Conservation (phyloP, 2,888 invertebrate species). For the Eurytoma adleriae region DNA sequence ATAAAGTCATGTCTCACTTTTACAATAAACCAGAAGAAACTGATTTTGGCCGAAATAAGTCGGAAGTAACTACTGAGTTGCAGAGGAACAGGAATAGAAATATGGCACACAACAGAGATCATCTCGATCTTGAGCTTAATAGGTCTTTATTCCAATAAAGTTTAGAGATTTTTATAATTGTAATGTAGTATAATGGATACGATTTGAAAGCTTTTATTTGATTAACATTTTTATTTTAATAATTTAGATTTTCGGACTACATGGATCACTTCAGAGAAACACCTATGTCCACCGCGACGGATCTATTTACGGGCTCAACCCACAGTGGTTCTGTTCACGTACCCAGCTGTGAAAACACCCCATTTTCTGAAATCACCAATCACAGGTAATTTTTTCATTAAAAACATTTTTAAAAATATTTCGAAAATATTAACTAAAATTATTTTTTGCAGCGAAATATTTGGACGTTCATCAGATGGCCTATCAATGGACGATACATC, state of each 20-base stretch:
- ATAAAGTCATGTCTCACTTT: constrained; percentile 68
- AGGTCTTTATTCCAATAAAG: neutral
- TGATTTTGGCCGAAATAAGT: neutral
- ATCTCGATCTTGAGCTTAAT: constrained; percentile 41
- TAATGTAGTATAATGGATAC: too few relatives aligned
- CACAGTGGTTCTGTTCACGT: constrained; percentile 64
- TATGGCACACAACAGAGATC: constrained; percentile 58
- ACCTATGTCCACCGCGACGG: constrained; percentile 74
- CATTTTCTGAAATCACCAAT: constrained; percentile 63
- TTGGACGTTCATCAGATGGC: constrained; percentile 42
- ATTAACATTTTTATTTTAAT: too few relatives aligned
- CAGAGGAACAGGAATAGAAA: constrained; percentile 72
- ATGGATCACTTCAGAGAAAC: constrained; percentile 60
- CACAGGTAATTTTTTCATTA: constrained; percentile 32
- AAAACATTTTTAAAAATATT: neutral
- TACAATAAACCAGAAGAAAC: constrained; percentile 67
- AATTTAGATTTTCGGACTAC: neutral
- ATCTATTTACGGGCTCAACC: constrained; percentile 67
- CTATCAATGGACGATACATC: constrained; percentile 36
- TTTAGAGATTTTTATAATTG: too few relatives aligned
- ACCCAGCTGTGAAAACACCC: constrained; percentile 65
- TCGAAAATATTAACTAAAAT: neutral
- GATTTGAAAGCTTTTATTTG: too few relatives aligned
- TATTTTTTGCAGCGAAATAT: constrained; percentile 42
- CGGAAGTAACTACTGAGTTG: constrained; percentile 66